Base-by-base conservation (phyloP, 2,797 vertebrate genomes). In the Protosalanx chinensis region DNA sequence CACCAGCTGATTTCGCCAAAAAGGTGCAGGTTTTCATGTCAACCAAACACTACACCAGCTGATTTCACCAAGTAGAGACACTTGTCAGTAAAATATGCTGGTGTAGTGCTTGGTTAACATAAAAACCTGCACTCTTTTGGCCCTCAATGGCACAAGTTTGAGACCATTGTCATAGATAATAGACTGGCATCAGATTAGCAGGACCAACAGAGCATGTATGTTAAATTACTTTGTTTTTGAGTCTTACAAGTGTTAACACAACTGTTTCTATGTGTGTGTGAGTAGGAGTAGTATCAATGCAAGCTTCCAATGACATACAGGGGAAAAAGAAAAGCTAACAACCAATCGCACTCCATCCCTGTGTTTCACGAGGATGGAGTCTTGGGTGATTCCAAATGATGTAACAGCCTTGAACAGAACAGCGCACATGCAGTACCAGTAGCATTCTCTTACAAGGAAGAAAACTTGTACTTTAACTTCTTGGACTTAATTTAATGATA, bases 341-440 rank as follows among this genome's bases (percentile, higher is more conserved):
- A 64, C 61, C 61, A 53, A 37, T 73, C 23, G 4, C 32, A n/a
- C 6, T 58, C 73, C 37, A 33, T 51, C 33, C 0, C 13, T 59
- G 6, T 65, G 29, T 1, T 13, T 27, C 18, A 32, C 63, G 10
- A 70, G 61, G 70, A 27, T 2, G 32, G 66, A 56, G 72, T 72
- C 12, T 23, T 16, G 23, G 30, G 64, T 27, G 8, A 71, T 79
- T 72, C 71, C 6, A 72, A 70, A 71, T 76, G 62, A 56, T 66
- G 71, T 23, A 67, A 74, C 56, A 73, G 20, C 32, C 70, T 72
- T 18, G 10, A 37, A 37, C 65, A 56, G 23, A 74, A 20, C 65
- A 68, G 27, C 70, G 57, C 20, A 20, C 7, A 4, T 46, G 66
- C 66, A 46, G 33, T 69, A 72, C 41, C 58, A 68, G 16, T 1